Evolutionary conservation across 2,888 invertebrate species (phyloP), one percentile per base, ranked within the genome.

Genomic region (Nasonia oneida): DNA sequence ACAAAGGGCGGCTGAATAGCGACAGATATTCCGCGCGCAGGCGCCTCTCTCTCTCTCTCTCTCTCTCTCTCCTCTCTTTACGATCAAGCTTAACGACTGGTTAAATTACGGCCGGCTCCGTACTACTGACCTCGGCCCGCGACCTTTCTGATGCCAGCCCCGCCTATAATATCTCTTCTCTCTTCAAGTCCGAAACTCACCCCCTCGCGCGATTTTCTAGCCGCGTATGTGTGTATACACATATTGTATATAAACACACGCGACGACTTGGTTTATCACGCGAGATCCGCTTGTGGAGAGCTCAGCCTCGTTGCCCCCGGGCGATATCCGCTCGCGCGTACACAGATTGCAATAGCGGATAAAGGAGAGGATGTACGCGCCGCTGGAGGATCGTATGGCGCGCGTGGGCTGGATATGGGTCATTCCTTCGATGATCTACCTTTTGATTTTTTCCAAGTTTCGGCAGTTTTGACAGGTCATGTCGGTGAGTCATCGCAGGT

Each of bases 61-160:
- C 53, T 53, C 88, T 88, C 86, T 84, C 88, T 87, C 88, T 87
- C 86, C 23, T 57, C 75, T 61, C 80, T 86, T 86, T 86, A 86
- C 84, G 84, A 86, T 79, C 75, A 71, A 57, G 76, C 73, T 83
- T 84, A 86, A 86, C 86, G 86, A 86, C 86, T 78, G 84, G 33
- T 81, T 84, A 81, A 86, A 84, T 86, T 84, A 86, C 86, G 81
- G 86, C 84, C 86, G 79, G 76, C 77, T 64, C 76, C 67, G 80
- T 73, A 86, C 86, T 84, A 86, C 86, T 84, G 82, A 86, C 86
- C 83, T 86, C 83, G 79, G 53, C 74, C 39, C 81, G 81, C 75
- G 80, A 85, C 85, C 85, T 81, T 67, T 47, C 39, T 18, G 39
- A n/a, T 39, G 5, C 57, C 1, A n/a, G 67, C 67, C 33, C 29